Evolutionary conservation across 92 coral and sea anemone genomes (phyloP), one percentile per base, ranked within the genome.

Genomic region (Palythoa heliodiscus): DNA sequence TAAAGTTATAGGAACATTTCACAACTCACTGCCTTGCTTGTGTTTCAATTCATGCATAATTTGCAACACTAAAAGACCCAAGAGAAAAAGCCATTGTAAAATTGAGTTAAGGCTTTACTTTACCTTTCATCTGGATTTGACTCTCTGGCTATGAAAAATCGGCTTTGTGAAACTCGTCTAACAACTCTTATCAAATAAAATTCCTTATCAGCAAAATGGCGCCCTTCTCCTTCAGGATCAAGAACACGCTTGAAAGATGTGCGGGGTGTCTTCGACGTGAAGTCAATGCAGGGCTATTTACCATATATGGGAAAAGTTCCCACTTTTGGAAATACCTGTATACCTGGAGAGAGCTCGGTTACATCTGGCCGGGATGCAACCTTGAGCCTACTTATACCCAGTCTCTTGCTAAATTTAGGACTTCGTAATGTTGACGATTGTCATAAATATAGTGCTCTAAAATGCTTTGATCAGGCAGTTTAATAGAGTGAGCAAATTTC

Each of bases 231-330:
- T 29, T 29, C 35, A 29, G 1, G 35, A 29, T 47, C 7, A 22
- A 64, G 73, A 66, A 67, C 84, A 48, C 70, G 84, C 84, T 52
- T 20, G 73, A 48, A 76, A 38, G 23, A 23, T 17, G 17, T 55
- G 87, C 70, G 91, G 93, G 94, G 91, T 43, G 85, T 86, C 81
- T 87, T 22, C 69, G 11, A 11, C 7, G 50, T 43, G 35, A 14
- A 80, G 35, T 29, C 35, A 29, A 54, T n/a, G 37, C 75, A 78
- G 87, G 89, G 93, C 47, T 9, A 1, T 1, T 39, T 12, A 17
- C 95, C 93, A 89, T 74, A 88, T 92, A 84, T 85, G 86, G 97
- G 0, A 14, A 37, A n/a, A 55, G 29, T 35, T 37, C 13, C 93
- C 91, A 64, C 76, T 75, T 82, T 53, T 55, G 87, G 91, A n/a